Conservation (phyloP, 2,888 invertebrate species). For the Phyllotreta cruciferae region DNA sequence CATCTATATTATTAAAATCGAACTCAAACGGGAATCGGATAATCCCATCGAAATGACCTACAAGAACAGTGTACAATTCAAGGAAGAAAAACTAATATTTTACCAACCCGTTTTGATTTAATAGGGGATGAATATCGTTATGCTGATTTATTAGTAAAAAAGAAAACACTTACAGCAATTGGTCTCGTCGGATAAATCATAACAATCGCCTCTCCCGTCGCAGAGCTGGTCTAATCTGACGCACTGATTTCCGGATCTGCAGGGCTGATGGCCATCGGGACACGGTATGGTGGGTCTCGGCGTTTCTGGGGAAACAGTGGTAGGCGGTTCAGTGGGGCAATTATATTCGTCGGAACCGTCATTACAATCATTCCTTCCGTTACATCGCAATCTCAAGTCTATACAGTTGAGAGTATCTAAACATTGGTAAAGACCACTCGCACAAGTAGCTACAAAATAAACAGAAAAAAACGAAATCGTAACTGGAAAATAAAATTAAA, state of each 20-base stretch:
- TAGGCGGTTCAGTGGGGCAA: conserved; percentile 62
- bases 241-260: conserved; percentile 63
- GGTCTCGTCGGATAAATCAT: conserved; percentile 84
- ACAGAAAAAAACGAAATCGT: conserved; percentile 35
- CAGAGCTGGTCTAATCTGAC: conserved; percentile 68
- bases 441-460: conserved; percentile 68
- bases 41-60: neutral
- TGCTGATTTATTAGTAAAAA: neutral
- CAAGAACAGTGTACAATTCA: too few relatives aligned
- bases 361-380: conserved; percentile 67
- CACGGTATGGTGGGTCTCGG: conserved; percentile 51
- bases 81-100: conserved; percentile 17
- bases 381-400: conserved; percentile 64
- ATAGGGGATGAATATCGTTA: too few relatives aligned
- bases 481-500: conserved; percentile 39
- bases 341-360: conserved; percentile 67
- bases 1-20: too few relatives aligned
- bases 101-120: neutral
- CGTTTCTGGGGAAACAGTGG: conserved; percentile 45
- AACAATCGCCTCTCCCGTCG: conserved; percentile 79
- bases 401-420: conserved; percentile 68
- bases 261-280: conserved; percentile 58
- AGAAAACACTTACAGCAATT: conserved; percentile 70
- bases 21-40: too few relatives aligned
- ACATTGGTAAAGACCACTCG: conserved; percentile 72